Percentiles rank a stretch among this genome's conserved stretches.
These are phyloP conservation scores for Climacteris rufus DNA, from an alignment of 2,113 vertebrate genomes.

Conservation along the genomic window DNA sequence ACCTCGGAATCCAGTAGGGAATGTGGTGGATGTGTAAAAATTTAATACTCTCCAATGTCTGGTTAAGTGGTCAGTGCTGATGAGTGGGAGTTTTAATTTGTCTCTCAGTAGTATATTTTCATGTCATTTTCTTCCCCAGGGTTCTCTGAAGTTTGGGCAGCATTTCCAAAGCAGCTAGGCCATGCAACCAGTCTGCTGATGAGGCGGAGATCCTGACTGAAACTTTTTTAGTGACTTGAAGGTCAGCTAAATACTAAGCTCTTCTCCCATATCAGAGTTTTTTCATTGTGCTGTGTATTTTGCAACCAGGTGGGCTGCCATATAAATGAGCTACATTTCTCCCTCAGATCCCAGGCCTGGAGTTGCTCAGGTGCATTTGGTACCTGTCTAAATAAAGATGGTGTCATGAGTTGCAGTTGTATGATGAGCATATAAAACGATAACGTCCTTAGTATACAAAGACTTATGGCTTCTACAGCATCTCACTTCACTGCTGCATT, in stretches of 20 bases:
- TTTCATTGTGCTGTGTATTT: not conserved
- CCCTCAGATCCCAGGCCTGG: not conserved
- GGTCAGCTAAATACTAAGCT: not conserved
- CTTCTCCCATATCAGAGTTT: not conserved
- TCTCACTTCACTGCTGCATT: not conserved
- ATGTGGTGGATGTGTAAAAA: slow-evolving; percentile 8
- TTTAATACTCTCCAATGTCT: slow-evolving; percentile 28
- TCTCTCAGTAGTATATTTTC: not conserved
- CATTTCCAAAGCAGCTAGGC: not conserved
- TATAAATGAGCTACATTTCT: not conserved
- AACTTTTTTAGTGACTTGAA: not conserved
- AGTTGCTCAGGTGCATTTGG: not conserved
- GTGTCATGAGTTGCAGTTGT: not conserved
- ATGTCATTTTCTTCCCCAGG: not conserved
- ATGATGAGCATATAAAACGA: not conserved
- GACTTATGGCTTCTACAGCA: not conserved
- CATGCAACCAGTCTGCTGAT: not conserved
- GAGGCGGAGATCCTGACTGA: not conserved
- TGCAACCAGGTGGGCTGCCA: not conserved
- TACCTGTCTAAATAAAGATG: not conserved
- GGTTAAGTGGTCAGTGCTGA: slow-evolving; percentile 21
- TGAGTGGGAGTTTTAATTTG: not conserved
- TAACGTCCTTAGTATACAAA: not conserved
- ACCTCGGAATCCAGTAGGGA: slow-evolving; percentile 4
- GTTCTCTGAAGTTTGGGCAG: not conserved